These are phyloP conservation scores for Alces alces DNA, from an alignment of 2,113 vertebrate genomes.

Conservation along the genomic window DNA sequence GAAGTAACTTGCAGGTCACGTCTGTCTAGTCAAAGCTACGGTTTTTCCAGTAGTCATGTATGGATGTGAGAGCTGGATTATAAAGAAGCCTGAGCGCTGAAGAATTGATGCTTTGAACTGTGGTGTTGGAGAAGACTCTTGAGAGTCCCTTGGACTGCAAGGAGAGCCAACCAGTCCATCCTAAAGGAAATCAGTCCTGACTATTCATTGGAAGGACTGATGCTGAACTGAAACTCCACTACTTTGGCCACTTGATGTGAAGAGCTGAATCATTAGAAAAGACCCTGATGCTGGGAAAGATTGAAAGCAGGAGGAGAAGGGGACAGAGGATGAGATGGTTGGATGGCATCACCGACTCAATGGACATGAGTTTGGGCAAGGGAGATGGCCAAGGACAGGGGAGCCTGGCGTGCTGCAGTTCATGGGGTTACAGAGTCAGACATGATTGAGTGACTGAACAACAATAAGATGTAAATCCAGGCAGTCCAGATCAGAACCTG, in stretches of 20 bases:
- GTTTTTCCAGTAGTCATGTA: neutral
- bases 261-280: neutral
- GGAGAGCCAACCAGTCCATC: neutral
- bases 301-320: neutral
- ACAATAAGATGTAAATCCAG: neutral
- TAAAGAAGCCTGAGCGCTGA: neutral
- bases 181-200: neutral
- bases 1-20: neutral
- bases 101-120: neutral
- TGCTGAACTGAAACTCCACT: neutral
- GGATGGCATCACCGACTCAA: neutral
- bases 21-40: neutral
- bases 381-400: neutral
- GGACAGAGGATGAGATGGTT: neutral
- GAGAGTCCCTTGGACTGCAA: neutral
- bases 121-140: neutral
- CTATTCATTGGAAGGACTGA: neutral
- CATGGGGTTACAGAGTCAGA: neutral
- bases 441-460: neutral
- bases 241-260: accelerated
- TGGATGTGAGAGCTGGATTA: neutral
- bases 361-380: neutral
- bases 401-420: neutral
- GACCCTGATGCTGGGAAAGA: neutral
- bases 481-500: neutral